These are phyloP conservation scores for Microdon myrmicae DNA, from an alignment of 2,888 invertebrate species.

Conservation along the genomic window DNA sequence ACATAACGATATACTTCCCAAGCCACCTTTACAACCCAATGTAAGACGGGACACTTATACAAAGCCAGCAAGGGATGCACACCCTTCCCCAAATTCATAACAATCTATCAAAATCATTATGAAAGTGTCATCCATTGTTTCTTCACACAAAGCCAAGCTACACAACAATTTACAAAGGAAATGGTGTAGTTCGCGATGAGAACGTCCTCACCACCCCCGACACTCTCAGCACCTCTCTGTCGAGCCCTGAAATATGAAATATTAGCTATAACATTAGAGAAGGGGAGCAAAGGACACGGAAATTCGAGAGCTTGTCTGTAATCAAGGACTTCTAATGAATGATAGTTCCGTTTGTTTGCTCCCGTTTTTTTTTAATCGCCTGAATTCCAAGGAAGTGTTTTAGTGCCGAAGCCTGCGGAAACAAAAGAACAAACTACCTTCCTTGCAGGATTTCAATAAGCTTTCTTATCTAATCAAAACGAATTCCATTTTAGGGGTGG, in stretches of 20 bases:
- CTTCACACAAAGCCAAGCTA: slow-evolving; percentile 21
- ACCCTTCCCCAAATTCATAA: slow-evolving; percentile 41
- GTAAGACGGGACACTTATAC: not conserved
- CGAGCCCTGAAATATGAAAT: slow-evolving; percentile 34
- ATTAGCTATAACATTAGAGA: slow-evolving; percentile 19
- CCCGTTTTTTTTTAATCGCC: too few relatives aligned
- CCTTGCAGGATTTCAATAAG: slow-evolving; percentile 26
- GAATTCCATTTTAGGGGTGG: slow-evolving; percentile 12
- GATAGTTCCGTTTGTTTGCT: too few relatives aligned
- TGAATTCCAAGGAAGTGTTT: too few relatives aligned
- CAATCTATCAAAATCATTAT: slow-evolving; percentile 51
- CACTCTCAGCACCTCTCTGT: too few relatives aligned
- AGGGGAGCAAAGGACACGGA: too few relatives aligned
- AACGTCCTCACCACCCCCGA: slow-evolving; percentile 25
- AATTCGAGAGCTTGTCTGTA: slow-evolving; percentile 19
- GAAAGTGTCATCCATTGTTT: slow-evolving; percentile 51
- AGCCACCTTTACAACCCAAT: slow-evolving; percentile 29
- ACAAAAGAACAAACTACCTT: slow-evolving; percentile 19
- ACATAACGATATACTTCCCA: slow-evolving; percentile 26
- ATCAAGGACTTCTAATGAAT: too few relatives aligned
- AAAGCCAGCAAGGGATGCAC: slow-evolving; percentile 10
- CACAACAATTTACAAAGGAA: too few relatives aligned
- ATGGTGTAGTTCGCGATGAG: slow-evolving; percentile 26
- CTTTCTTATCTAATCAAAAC: slow-evolving; percentile 32
- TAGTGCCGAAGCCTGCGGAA: too few relatives aligned